These are phyloP conservation scores for Danionella cerebrum DNA, from an alignment of 2,113 vertebrate species.

Conservation along the genomic window DNA sequence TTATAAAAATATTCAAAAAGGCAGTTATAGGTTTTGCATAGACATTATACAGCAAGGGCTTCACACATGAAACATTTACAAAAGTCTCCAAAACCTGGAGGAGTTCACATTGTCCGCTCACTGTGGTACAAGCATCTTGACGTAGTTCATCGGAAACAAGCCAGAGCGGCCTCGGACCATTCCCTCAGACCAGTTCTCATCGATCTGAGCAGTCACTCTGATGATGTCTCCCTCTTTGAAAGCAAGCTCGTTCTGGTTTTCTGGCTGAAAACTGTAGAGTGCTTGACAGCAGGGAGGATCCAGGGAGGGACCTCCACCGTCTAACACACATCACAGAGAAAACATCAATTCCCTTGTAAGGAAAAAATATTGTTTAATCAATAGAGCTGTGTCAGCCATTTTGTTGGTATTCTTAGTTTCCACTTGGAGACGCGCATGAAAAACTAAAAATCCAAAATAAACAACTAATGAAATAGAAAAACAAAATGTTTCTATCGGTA, in stretches of 20 bases:
- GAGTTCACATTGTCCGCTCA: slow-evolving; percentile 45
- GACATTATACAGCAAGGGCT: background rate
- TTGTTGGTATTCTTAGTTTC: too few species aligned
- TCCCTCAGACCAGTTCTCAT: slow-evolving; percentile 88
- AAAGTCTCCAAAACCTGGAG: background rate
- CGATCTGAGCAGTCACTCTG: slow-evolving; percentile 76
- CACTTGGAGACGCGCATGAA: too few species aligned
- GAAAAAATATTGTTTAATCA: background rate
- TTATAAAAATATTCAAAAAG: background rate
- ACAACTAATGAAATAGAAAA: too few species aligned
- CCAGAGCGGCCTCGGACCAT: slow-evolving; percentile 70
- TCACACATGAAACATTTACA: background rate
- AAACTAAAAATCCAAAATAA: too few species aligned
- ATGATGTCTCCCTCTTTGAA: slow-evolving; percentile 88
- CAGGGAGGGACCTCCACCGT: slow-evolving; percentile 37
- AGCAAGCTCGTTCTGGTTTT: slow-evolving; percentile 76
- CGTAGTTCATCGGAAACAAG: slow-evolving; percentile 84
- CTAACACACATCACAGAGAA: slow-evolving; percentile 1
- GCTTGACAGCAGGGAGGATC: slow-evolving; percentile 86
- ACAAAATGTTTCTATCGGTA: too few species aligned
- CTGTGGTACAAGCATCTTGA: slow-evolving; percentile 80
- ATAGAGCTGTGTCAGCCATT: too few species aligned
- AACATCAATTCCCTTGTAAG: too few species aligned
- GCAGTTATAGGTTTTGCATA: background rate
- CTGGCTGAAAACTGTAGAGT: slow-evolving; percentile 78